phyloP scores from a whole-genome alignment of 1,140 invertebrate genomes.

The Megalonaias nervosa region DNA sequence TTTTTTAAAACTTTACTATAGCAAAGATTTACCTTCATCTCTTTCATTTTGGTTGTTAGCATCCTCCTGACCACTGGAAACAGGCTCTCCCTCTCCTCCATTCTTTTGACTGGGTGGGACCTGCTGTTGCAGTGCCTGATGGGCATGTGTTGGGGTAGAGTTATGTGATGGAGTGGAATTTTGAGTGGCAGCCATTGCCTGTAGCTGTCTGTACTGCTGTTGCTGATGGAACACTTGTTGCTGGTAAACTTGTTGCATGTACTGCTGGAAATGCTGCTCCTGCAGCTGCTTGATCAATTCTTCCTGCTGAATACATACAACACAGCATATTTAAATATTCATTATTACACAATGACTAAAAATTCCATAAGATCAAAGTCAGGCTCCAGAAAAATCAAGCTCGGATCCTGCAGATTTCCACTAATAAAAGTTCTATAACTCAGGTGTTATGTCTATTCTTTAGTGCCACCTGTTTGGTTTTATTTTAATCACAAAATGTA shows the following conservation, averaged over 20 bases:
- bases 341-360: background rate
- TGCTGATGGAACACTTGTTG: slow-evolving; percentile 71
- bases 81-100: background rate
- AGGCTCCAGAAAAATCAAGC: background rate
- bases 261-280: slow-evolving; percentile 98
- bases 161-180: slow-evolving; percentile 8
- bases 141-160: slow-evolving; percentile 17
- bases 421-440: background rate
- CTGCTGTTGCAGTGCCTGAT: slow-evolving; percentile 14
- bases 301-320: slow-evolving; percentile 80
- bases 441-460: background rate
- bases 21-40: background rate
- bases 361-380: background rate
- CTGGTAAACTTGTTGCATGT: slow-evolving; percentile 90
- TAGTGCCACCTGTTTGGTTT: background rate
- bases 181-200: slow-evolving; percentile 48
- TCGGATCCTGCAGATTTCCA: background rate
- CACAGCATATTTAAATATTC: background rate
- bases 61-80: slow-evolving; percentile 11
- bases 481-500: background rate
- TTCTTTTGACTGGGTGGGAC: slow-evolving; percentile 2
- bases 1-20: background rate
- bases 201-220: slow-evolving; percentile 62
- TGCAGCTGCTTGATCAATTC: slow-evolving; percentile 93
- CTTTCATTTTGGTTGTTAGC: background rate